Conservation (phyloP, 2,113 vertebrate species). For the Clarias macrocephalus region DNA sequence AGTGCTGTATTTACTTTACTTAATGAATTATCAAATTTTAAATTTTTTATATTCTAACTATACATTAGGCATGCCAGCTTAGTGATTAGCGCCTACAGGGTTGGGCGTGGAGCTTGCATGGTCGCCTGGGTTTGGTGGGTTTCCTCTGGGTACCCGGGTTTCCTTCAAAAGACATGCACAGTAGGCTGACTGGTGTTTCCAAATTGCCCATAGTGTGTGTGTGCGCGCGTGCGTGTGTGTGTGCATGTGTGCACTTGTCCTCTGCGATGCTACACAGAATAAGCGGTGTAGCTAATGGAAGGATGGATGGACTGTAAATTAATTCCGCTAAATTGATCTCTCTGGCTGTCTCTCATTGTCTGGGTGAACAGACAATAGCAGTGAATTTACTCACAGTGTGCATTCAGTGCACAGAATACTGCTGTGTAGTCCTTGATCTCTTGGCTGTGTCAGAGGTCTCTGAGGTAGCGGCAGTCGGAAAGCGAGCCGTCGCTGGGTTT, state of each 20-base stretch:
- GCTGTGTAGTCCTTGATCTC: constrained; percentile 48
- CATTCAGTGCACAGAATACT: constrained; percentile 19
- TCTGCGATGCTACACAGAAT: no score
- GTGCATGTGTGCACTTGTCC: no score
- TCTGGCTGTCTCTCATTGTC: constrained; percentile 21
- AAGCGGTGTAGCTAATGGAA: no score
- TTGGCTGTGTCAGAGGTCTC: constrained; percentile 42
- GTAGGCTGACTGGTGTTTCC: no score
- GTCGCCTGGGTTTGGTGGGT: no score
- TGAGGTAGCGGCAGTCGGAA: constrained; percentile 44
- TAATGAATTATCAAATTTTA: background rate
- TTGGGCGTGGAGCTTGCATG: no score
- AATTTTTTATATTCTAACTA: background rate
- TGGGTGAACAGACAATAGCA: constrained; percentile 7
- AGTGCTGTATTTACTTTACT: background rate
- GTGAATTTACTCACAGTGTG: constrained; percentile 12
- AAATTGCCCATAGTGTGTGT: no score
- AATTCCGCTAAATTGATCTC: background rate
- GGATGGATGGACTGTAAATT: background rate
- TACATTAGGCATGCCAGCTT: no score
- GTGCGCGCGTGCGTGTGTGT: no score
- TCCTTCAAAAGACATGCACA: no score
- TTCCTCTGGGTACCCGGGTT: no score
- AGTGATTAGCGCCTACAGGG: no score
- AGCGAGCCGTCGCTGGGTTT: constrained; percentile 64